Base-by-base conservation (phyloP, 2,888 invertebrate species). In the Epistrophe grossulariae region DNA sequence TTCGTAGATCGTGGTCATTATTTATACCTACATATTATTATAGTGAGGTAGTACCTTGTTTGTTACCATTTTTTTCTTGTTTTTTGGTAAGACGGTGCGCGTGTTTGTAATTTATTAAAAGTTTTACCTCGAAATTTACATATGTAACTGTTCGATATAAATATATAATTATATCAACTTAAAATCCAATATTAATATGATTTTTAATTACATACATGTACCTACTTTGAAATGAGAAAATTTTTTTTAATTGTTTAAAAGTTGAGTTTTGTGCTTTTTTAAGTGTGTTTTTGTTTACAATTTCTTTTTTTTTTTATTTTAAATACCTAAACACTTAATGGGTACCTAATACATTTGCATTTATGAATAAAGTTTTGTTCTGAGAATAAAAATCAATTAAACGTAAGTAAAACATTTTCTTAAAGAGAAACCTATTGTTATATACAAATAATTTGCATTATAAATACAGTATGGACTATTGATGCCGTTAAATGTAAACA, bases 41-140 rank as follows among this genome's bases (percentile, higher is more conserved):
- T n/a, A 62, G 28, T 64, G n/a, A 48, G 48, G 64, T 31, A 17
- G 64, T 50, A 35, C 48, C n/a, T 52, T 15, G 31, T 28, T 45
- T 64, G 43, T 15, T 45, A 10, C n/a, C 2, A 24, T 19, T 52
- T 55, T 19, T 19, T 52, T 52, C 24, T 17, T 45, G 7, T 3
- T 48, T 28, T 6, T 24, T 28, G 31, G 9, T 55, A 4, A 28
- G 17, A 4, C 9, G 28, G 15, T 6, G 8, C 15, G 15, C 17
- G 59, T 59, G 59, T 59, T 59, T 38, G 10, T 38, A 7, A 17
- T 24, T 24, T 59, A 5, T 11, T 17, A 7, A 45, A 31, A 6
- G 17, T 28, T 45, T 62, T 31, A 31, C 64, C 64, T 64, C 5
- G 64, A 64, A 31, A 48, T 48, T 64, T 64, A 45, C 64, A 64